These are phyloP conservation scores for cattle (Bos taurus) DNA, from an alignment of 2,113 vertebrate species.

Conservation along the genomic window ARS-UCD2.0 NC_037344.1:47645501-47646000, in stretches of 20 bases:
- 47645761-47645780: background rate
- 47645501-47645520: background rate
- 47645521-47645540: background rate
- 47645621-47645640: background rate
- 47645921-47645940: too few species aligned
- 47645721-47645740: background rate
- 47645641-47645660: background rate
- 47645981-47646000: background rate
- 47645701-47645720: background rate
- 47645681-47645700: background rate
- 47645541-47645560: background rate
- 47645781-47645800: background rate
- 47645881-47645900: background rate
- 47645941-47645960: background rate
- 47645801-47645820: background rate
- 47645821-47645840: background rate
- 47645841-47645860: background rate
- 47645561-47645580: background rate
- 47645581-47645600: too few species aligned
- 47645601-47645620: background rate
- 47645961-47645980: background rate
- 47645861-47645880: background rate
- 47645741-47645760: background rate
- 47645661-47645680: background rate
- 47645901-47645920: background rate